Conservation (phyloP, 2,797 vertebrate species). For the Heteromormyrus szaboi region DNA sequence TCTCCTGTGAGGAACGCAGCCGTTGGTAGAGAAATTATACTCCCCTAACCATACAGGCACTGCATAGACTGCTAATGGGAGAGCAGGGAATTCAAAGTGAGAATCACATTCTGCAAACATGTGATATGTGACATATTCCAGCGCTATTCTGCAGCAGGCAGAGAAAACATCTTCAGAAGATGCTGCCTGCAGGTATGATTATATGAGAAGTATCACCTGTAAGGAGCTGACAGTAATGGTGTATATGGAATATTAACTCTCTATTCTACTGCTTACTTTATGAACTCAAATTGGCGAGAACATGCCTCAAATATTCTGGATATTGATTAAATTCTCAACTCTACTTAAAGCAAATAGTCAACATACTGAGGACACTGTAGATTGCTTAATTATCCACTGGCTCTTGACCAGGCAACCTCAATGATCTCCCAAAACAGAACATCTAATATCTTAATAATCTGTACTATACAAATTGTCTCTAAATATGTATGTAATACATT, state of each 20-base stretch:
- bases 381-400: background rate
- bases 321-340: background rate
- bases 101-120: slow-evolving; percentile 7
- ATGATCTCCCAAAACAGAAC: background rate
- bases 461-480: background rate
- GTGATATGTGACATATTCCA: background rate
- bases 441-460: background rate
- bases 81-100: slow-evolving; percentile 10
- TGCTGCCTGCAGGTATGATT: background rate
- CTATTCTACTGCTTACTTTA: background rate
- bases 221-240: background rate
- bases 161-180: background rate
- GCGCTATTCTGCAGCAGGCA: background rate
- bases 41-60: background rate
- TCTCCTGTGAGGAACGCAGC: background rate
- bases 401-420: background rate
- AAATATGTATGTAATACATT: background rate
- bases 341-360: background rate
- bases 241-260: background rate
- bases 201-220: background rate
- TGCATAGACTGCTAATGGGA: slow-evolving; percentile 14
- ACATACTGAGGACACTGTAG: background rate
- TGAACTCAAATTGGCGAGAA: background rate
- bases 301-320: background rate
- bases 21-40: slow-evolving; percentile 13